Base-by-base conservation (phyloP, 2,113 vertebrate genomes). In the Phyllostomus hastatus region DNA sequence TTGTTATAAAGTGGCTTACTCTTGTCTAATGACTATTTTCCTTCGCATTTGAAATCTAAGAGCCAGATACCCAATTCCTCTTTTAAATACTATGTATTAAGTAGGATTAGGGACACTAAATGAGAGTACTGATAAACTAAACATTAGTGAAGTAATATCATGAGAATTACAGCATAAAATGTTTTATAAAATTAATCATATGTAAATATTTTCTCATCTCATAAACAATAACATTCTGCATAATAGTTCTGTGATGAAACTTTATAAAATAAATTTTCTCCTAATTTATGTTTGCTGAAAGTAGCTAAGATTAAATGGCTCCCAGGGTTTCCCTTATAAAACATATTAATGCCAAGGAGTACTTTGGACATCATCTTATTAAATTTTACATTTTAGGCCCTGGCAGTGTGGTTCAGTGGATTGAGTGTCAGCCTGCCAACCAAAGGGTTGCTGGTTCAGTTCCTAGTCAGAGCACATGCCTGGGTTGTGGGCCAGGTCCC, bases 21-120 rank as follows among this genome's bases (percentile, higher is more conserved):
- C 10, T 69, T 70, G 6, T 50, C 50, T 54, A 38, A 70, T 73
- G 26, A 61, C 24, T 83, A 0, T 75, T 94, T 92, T 72, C 31
- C 82, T 92, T 96, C 76, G 7, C 59, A 61, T 79, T 61, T 95
- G 69, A 92, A 94, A 48, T 96, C 17, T 43, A 33, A 91, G 61
- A 88, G 4, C 14, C 82, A 31, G 48, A 70, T 91, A 70, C 69
- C 28, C 9, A 43, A 6, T 64, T 70, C 20, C 15, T 85, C 67
- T 92, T 95, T 59, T 94, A 80, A 88, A 61, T 66, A 26, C 8
- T 59, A 1, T 81, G 79, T 31, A 59, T 85, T 76, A 64, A 35
- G 1, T 80, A 79, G 54, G 22, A 41, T 64, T 80, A 85, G 80
- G 66, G 80, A 38, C 6, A 89, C 7, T 88, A 92, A n/a, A 38